phyloP scores from a whole-genome alignment of 1,140 invertebrate species.

The Heliothis virescens region DNA sequence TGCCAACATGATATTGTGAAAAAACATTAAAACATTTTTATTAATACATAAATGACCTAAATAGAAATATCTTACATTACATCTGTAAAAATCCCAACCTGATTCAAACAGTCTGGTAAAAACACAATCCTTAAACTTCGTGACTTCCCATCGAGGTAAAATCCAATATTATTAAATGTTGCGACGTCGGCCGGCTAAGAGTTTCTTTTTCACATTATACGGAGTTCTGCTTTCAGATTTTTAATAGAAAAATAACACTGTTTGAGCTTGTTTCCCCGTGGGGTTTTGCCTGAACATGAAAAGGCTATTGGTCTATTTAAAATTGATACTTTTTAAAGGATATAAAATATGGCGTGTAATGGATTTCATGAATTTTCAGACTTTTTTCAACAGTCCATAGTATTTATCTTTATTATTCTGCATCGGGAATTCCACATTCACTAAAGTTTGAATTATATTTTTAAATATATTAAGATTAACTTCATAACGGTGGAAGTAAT shows the following conservation, averaged over 20 bases:
- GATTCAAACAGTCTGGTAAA: no score
- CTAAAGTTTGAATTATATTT: no score
- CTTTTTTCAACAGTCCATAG: not conserved
- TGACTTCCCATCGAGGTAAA: constrained; percentile 11
- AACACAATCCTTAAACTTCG: constrained; percentile 21
- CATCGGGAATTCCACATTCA: no score
- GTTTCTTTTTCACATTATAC: constrained; percentile 16
- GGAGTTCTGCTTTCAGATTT: constrained; percentile 33
- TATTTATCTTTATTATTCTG: no score
- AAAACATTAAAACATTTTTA: no score
- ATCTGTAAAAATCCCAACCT: no score
- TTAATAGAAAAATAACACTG: constrained; percentile 34
- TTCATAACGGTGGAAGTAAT: no score
- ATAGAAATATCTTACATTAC: no score
- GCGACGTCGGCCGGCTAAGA: constrained; percentile 2
- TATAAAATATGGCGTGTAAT: not conserved
- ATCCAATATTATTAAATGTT: constrained; percentile 51
- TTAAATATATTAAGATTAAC: no score
- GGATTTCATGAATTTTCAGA: not conserved
- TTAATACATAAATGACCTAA: no score
- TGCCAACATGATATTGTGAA: no score
- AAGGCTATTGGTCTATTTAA: not conserved
- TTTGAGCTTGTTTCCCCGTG: not conserved
- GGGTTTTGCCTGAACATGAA: not conserved
- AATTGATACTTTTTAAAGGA: not conserved